Percentiles rank a stretch among this genome's conserved stretches.
phyloP scores from a whole-genome alignment of 2,113 vertebrate species.

The Corythaeola cristata region DNA sequence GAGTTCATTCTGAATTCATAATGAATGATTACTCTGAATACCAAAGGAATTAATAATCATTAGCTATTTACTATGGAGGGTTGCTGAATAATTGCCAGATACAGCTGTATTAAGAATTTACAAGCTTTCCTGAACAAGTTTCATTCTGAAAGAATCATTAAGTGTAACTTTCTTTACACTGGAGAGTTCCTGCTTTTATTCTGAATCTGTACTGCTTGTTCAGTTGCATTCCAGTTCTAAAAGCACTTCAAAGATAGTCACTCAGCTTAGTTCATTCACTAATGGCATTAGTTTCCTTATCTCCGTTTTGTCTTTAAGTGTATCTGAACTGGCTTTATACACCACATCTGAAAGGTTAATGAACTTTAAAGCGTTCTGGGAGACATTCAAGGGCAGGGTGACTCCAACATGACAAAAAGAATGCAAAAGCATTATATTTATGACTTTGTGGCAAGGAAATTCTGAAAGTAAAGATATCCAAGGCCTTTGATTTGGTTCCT shows the following conservation, averaged over 20 bases:
- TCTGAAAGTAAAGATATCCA: constrained; percentile 2
- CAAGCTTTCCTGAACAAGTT: neutral
- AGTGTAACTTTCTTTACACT: neutral
- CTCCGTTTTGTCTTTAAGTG: neutral
- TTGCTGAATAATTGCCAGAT: neutral
- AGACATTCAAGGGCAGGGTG: constrained; percentile 28
- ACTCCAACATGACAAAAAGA: neutral
- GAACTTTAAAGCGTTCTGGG: constrained; percentile 18
- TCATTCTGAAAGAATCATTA: neutral
- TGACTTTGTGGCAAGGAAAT: constrained; percentile 27
- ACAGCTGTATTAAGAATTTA: neutral
- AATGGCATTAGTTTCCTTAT: constrained; percentile 36
- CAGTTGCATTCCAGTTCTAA: constrained; percentile 2
- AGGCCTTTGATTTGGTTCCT: constrained; percentile 50
- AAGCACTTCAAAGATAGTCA: constrained; percentile 44
- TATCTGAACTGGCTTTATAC: neutral
- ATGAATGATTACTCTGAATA: constrained; percentile 48
- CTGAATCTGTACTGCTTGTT: neutral
- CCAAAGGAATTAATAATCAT: constrained; percentile 66
- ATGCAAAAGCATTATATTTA: constrained; percentile 8
- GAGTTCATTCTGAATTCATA: constrained; percentile 72
- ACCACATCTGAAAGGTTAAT: neutral
- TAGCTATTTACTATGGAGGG: constrained; percentile 1
- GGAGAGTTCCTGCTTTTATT: neutral
- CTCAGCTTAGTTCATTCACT: neutral